Evolutionary conservation across 2,113 vertebrate species (phyloP).

Genomic region (Raphicerus campestris): DNA sequence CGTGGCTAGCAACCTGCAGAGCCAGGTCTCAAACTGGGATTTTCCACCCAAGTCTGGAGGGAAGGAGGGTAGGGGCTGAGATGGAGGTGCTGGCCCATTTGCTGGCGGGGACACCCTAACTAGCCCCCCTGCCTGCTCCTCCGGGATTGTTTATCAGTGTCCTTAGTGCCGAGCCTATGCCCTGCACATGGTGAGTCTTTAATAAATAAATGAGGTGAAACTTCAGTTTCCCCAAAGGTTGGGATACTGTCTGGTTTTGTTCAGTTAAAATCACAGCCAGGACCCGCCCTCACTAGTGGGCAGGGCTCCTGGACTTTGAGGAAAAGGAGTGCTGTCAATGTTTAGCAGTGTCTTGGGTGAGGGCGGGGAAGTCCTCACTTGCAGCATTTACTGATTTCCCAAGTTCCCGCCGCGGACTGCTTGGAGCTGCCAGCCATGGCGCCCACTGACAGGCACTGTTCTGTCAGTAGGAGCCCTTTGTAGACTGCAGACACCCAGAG

Average conservation of each 20-base stretch:
- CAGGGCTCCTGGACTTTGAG: neutral
- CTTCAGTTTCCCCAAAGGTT: neutral
- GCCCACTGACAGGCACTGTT: neutral
- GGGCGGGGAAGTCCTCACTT: neutral
- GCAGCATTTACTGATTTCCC: neutral
- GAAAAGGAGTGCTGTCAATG: accelerated
- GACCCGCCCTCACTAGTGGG: neutral
- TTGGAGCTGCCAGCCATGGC: neutral
- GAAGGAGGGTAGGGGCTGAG: neutral
- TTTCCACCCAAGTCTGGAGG: neutral
- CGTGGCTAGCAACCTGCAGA: accelerated
- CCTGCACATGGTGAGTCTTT: neutral
- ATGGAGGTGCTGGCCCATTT: accelerated
- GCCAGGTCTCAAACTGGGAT: neutral
- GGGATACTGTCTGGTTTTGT: neutral
- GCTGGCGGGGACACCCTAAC: neutral
- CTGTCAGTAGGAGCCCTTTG: neutral
- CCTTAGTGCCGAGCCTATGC: neutral
- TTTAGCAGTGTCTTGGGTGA: neutral
- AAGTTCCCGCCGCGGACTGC: neutral
- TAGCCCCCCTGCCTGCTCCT: neutral
- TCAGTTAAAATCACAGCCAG: neutral
- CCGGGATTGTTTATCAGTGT: neutral
- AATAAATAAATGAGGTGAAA: neutral
- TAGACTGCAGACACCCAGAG: neutral